Conservation (phyloP, 2,113 vertebrate genomes). For the Oryzias curvinotus region DNA sequence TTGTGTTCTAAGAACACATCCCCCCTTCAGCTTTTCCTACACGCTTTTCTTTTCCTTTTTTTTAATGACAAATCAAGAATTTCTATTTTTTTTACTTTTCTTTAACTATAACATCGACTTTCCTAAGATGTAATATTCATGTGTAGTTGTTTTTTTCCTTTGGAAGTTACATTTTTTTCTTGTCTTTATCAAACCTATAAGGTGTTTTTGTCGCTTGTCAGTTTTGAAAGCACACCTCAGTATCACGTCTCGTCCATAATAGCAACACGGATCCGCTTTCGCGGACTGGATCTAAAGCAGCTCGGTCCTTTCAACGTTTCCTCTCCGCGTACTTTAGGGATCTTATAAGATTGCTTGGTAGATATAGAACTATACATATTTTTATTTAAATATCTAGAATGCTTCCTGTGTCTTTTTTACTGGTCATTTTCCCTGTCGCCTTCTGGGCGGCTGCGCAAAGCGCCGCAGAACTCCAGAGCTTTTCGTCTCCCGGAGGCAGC, state of each 20-base stretch:
- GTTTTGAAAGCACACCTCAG: conserved; percentile 24
- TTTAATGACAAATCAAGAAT: background rate
- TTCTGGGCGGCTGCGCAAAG: conserved; percentile 49
- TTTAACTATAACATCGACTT: background rate
- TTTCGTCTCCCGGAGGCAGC: conserved; percentile 30
- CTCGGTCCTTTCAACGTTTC: background rate
- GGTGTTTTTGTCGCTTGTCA: background rate
- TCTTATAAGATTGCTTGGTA: background rate
- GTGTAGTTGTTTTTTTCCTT: too few relatives aligned
- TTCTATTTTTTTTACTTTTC: conserved; percentile 9
- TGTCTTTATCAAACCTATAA: background rate
- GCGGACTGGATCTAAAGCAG: conserved; percentile 21
- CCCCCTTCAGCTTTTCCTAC: too few relatives aligned
- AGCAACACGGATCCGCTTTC: conserved; percentile 58
- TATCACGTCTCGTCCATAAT: conserved; percentile 57
- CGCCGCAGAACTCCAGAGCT: conserved; percentile 47
- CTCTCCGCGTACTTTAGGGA: conserved; percentile 16
- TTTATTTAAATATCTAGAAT: conserved; percentile 21
- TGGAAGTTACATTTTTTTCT: too few relatives aligned
- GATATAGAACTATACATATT: too few relatives aligned
- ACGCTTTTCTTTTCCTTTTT: too few relatives aligned
- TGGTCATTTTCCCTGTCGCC: conserved; percentile 48
- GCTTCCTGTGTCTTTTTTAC: conserved; percentile 34
- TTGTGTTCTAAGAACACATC: too few relatives aligned
- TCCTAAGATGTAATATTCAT: too few relatives aligned